Evolutionary conservation across 2,888 invertebrate genomes (phyloP).

Genomic region (Criorhina ranunculi): DNA sequence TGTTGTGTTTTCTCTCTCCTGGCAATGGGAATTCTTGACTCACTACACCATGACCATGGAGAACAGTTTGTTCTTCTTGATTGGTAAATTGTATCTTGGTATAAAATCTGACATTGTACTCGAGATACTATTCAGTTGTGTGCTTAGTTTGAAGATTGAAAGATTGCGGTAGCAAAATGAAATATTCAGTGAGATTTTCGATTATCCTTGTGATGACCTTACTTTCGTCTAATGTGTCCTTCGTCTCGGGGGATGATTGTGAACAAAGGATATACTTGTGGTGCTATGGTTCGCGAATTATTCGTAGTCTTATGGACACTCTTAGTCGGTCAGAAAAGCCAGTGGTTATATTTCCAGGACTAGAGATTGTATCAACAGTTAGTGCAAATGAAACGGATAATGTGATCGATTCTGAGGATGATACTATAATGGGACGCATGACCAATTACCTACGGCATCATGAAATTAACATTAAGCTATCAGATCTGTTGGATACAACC

Average conservation of each 20-base stretch:
- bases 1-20: conserved; percentile 4
- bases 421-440: conserved; percentile 85
- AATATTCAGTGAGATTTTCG: not conserved
- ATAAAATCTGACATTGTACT: conserved; percentile 55
- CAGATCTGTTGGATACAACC: conserved; percentile 88
- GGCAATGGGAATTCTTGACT: conserved; percentile 14
- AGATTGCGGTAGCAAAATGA: conserved; percentile 31
- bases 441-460: conserved; percentile 89
- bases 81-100: conserved; percentile 47
- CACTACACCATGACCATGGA: conserved; percentile 57
- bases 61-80: conserved; percentile 57
- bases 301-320: conserved; percentile 86
- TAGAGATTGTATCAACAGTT: conserved; percentile 82
- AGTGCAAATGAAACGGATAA: conserved; percentile 78
- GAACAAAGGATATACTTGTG: conserved; percentile 81
- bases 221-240: not conserved
- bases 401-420: conserved; percentile 1
- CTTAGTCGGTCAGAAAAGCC: conserved; percentile 83
- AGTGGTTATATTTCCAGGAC: conserved; percentile 81
- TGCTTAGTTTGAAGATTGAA: conserved; percentile 12
- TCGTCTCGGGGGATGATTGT: conserved; percentile 33
- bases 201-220: conserved; percentile 10
- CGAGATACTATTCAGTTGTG: conserved; percentile 40
- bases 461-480: conserved; percentile 89
- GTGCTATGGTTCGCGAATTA: conserved; percentile 85